Evolutionary conservation across 2,888 invertebrate genomes (phyloP).

Genomic region (Polymixis lichenea): DNA sequence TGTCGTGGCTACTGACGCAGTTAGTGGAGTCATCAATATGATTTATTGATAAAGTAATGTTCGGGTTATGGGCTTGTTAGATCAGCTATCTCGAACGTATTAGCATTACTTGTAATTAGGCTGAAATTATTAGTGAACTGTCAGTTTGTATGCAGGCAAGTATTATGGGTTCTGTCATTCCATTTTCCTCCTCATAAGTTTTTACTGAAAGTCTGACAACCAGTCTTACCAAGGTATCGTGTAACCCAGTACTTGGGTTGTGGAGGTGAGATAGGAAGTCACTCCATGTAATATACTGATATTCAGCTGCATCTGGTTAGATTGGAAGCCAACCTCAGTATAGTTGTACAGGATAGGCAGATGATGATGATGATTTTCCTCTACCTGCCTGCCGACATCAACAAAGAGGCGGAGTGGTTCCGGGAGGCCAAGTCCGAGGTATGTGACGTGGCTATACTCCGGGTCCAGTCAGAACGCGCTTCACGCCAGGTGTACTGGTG

Average conservation of each 20-base stretch:
- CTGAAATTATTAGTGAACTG: conserved; percentile 24
- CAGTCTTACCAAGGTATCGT: neutral
- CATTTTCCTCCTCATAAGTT: neutral
- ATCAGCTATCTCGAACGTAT: conserved; percentile 51
- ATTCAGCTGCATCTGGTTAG: too few relatives aligned
- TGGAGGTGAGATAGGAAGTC: too few relatives aligned
- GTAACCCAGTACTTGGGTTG: too few relatives aligned
- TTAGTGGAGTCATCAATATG: conserved; percentile 48
- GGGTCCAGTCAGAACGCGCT: too few relatives aligned
- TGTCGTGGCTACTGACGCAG: conserved; percentile 15
- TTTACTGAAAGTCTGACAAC: neutral
- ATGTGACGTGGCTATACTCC: too few relatives aligned
- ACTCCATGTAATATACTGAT: too few relatives aligned
- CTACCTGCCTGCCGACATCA: too few relatives aligned
- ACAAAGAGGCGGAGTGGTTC: too few relatives aligned
- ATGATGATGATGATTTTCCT: neutral
- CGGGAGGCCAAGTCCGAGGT: too few relatives aligned
- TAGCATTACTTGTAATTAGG: conserved; percentile 45
- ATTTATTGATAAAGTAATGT: conserved; percentile 47
- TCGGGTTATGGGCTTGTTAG: conserved; percentile 43
- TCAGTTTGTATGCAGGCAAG: neutral
- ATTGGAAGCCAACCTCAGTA: neutral
- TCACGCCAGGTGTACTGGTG: too few relatives aligned
- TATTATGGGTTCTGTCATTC: neutral
- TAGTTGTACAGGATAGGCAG: neutral